Evolutionary conservation across 2,113 vertebrate genomes (phyloP), one percentile per base, ranked within the genome.

Genomic region (Taurulus bubalis): DNA sequence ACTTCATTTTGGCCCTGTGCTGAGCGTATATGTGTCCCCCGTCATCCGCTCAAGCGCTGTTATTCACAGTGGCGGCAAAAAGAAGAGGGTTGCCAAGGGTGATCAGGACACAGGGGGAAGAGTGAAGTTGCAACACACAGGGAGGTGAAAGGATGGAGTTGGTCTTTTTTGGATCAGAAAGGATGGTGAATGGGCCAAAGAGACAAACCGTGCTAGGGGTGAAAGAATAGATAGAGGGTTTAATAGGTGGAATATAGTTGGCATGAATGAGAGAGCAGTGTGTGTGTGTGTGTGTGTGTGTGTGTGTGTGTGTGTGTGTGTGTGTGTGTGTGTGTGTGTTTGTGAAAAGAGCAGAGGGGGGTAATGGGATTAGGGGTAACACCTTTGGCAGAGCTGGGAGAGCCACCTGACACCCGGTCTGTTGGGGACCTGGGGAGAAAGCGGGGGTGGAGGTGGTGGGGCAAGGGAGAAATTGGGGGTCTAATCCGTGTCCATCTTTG

Each of bases 361-460:
- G 96, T 98, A 98, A 98, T 98, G 97, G 96, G 98, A 98, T 99
- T 99, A 99, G 96, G 95, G 88, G 96, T 97, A 97, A 98, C 97
- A 97, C 97, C 97, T 98, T 97, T 93, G 90, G 92, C 90, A 87
- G 95, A 90, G 94, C 93, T 95, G 96, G 95, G 95, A 96, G 95
- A 97, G 96, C 97, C 97, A 98, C 97, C 97, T 99, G 97, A 97
- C 87, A 96, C 95, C 97, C 94, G 95, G 96, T 97, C 97, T 97
- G 97, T 96, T 96, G 96, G 95, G 94, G 93, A 96, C 95, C 94
- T 81, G 71, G 85, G 85, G 85, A 91, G 85, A 85, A 83, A 71
- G 72, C 77, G 76, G 60, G 69, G 80, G 71, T 56, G 78, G 87
- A 75, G 90, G 85, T 79, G 82, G 75, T 67, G 80, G 89, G 83